Evolutionary conservation across 2,113 vertebrate genomes (phyloP).

Genomic region (Laticauda colubrina): DNA sequence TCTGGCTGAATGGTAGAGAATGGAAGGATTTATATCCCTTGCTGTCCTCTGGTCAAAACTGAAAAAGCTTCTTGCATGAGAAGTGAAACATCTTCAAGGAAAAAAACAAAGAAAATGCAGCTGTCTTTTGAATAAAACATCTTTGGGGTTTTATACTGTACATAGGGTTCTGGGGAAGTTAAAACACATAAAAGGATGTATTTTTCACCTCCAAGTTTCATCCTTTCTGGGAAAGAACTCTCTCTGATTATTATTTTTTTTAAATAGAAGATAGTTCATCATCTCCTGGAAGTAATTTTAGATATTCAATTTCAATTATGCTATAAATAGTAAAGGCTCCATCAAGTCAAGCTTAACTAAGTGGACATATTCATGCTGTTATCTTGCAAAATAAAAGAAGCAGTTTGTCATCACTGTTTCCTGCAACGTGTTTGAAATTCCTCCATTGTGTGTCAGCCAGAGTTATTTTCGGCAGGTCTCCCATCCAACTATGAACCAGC

Average conservation of each 20-base stretch:
- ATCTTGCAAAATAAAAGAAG: not conserved
- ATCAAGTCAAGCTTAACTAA: not conserved
- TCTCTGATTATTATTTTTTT: not conserved
- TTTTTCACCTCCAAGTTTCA: too few species aligned
- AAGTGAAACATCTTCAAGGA: too few species aligned
- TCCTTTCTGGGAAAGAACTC: not conserved
- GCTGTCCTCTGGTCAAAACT: too few species aligned
- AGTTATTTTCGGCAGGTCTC: not conserved
- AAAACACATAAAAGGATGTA: not conserved
- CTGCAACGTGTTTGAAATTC: not conserved
- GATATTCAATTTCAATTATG: not conserved
- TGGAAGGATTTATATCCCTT: too few species aligned
- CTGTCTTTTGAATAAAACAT: too few species aligned
- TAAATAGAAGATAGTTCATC: not conserved
- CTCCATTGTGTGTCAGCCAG: not conserved
- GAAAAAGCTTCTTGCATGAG: too few species aligned
- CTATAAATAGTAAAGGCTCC: not conserved
- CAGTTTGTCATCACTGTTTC: not conserved
- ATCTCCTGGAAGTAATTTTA: slow-evolving; percentile 1
- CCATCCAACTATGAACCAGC: not conserved
- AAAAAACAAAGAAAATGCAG: too few species aligned
- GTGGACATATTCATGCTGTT: not conserved
- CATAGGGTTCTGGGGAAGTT: not conserved
- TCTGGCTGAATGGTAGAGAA: too few species aligned
- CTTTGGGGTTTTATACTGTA: not conserved